Conservation (phyloP, 2,888 invertebrate genomes). For the Lissocephala sabroskyi region DNA sequence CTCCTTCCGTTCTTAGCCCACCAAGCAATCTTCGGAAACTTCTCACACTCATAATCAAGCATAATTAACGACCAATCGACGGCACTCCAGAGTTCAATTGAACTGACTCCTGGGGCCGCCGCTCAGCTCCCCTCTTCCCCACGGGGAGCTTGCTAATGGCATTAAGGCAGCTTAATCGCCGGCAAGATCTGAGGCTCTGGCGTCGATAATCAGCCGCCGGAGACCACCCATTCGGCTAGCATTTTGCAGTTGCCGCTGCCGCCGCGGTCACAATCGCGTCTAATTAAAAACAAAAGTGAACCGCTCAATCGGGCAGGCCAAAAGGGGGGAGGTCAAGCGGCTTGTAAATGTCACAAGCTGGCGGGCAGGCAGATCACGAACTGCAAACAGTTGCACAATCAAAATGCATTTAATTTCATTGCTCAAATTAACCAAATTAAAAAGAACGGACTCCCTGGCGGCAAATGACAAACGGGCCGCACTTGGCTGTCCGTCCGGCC, state of each 20-base stretch:
- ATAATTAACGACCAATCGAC: constrained; percentile 41
- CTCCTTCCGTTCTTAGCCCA: not conserved
- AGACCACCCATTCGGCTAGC: constrained; percentile 35
- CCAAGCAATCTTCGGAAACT: not conserved
- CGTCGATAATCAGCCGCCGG: constrained; percentile 45
- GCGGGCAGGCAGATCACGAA: constrained; percentile 57
- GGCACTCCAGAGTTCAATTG: constrained; percentile 55
- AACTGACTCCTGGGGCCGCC: constrained; percentile 27
- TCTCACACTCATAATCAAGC: constrained; percentile 19
- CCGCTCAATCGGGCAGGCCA: constrained; percentile 20
- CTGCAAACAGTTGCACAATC: constrained; percentile 53
- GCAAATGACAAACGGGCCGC: constrained; percentile 31
- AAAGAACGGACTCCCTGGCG: constrained; percentile 23
- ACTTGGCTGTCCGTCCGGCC: too few relatives aligned
- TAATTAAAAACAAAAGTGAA: constrained; percentile 59
- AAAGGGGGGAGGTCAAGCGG: not conserved
- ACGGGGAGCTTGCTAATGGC: constrained; percentile 54
- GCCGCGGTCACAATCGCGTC: constrained; percentile 22
- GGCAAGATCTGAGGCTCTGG: constrained; percentile 58
- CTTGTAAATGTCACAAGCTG: constrained; percentile 58
- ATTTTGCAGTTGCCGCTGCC: too few relatives aligned
- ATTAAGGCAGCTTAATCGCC: constrained; percentile 65
- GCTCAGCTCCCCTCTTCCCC: not conserved
- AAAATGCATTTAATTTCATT: constrained; percentile 51
- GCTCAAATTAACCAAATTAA: constrained; percentile 24